A percentile compares a stretch with the other conserved stretches of the same genome.
phyloP scores from a whole-genome alignment of 2,113 vertebrate genomes.

The Cochlearius cochlearius region DNA sequence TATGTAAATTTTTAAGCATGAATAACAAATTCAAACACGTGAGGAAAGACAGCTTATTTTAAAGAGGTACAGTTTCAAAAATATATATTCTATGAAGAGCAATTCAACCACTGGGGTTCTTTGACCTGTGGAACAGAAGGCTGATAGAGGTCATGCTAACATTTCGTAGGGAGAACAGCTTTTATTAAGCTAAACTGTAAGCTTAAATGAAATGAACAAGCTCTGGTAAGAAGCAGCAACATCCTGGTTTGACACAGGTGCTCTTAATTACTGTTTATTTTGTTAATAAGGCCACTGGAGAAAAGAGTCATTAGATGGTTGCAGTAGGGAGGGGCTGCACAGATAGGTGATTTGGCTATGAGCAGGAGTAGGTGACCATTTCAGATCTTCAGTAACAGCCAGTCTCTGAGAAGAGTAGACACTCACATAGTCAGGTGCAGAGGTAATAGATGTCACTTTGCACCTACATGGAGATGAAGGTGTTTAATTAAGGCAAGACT shows the following conservation, averaged over 20 bases:
- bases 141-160: background rate
- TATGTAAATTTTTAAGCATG: background rate
- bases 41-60: background rate
- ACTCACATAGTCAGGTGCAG: rapidly evolving
- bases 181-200: background rate
- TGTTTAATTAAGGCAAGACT: background rate
- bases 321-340: background rate
- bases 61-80: background rate
- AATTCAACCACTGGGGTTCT: background rate
- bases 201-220: background rate
- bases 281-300: background rate
- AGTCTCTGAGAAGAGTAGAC: background rate
- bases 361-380: background rate
- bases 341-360: background rate
- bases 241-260: background rate
- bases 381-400: background rate
- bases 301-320: background rate
- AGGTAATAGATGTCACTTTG: background rate
- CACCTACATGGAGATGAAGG: background rate
- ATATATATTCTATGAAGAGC: background rate
- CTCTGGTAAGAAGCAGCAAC: background rate
- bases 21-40: background rate
- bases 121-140: background rate
- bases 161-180: background rate
- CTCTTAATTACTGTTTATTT: background rate